A percentile compares a stretch with the other conserved stretches of the same genome.
Evolutionary conservation across 2,888 invertebrate species (phyloP).

Genomic region (Callyntrura guangdongensis): DNA sequence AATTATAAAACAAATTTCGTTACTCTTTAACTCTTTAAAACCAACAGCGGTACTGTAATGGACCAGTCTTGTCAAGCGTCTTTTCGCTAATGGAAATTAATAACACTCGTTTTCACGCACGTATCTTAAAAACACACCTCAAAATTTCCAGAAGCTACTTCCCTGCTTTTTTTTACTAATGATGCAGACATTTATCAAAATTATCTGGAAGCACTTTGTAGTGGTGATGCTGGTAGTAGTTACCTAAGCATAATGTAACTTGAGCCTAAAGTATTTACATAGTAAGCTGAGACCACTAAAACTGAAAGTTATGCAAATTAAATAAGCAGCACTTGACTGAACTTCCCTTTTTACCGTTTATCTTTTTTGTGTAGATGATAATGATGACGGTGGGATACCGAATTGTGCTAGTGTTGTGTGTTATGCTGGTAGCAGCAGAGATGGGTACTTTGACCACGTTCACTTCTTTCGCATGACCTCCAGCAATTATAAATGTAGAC

Average conservation of each 20-base stretch:
- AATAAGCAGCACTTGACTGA: constrained; percentile 1
- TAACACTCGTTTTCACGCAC: not conserved
- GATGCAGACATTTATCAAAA: not conserved
- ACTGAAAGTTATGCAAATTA: constrained; percentile 46
- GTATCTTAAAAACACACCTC: not conserved
- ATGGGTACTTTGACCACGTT: too few relatives aligned
- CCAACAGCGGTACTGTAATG: not conserved
- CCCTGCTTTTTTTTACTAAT: not conserved
- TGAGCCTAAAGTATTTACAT: not conserved
- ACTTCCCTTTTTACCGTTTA: not conserved
- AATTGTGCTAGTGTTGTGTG: not conserved
- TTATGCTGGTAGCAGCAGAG: not conserved
- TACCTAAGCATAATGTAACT: not conserved
- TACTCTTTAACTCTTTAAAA: not conserved
- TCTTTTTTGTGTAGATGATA: not conserved
- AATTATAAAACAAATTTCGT: too few relatives aligned
- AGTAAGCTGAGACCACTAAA: not conserved
- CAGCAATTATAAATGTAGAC: too few relatives aligned
- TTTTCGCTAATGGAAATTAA: not conserved
- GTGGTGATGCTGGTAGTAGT: not conserved
- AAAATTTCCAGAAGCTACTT: not conserved
- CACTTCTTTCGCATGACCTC: not conserved
- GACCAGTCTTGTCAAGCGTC: not conserved
- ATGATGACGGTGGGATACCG: not conserved
- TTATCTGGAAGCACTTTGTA: not conserved